phyloP scores from a whole-genome alignment of 2,113 vertebrate species.

The Cynopterus brachyotis region DNA sequence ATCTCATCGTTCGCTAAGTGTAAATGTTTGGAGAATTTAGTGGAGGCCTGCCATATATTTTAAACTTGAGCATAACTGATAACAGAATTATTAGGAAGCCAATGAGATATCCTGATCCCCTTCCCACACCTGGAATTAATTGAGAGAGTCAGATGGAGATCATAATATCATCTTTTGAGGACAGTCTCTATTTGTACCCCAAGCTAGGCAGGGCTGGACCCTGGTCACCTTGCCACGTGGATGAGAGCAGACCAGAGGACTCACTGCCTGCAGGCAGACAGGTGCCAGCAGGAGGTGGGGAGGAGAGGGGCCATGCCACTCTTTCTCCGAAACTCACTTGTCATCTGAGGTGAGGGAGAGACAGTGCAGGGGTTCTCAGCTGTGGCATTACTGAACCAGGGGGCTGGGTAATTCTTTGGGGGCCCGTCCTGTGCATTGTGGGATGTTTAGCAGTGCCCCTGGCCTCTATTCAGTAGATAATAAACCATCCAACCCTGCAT shows the following conservation, averaged over 20 bases:
- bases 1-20: accelerated
- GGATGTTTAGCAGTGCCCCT: background rate
- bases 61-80: background rate
- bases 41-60: background rate
- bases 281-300: background rate
- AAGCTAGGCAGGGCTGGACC: background rate
- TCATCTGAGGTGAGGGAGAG: too few species aligned
- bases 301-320: accelerated
- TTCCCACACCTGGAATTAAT: background rate
- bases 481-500: accelerated
- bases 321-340: background rate
- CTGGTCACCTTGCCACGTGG: accelerated
- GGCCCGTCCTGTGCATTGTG: background rate
- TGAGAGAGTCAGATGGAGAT: background rate
- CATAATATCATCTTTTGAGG: background rate
- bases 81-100: background rate
- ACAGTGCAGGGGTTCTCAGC: accelerated
- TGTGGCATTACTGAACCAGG: accelerated
- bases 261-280: accelerated
- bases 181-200: background rate
- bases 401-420: background rate
- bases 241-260: background rate
- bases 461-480: background rate
- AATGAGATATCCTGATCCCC: background rate
- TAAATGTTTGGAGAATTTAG: background rate